These are phyloP conservation scores for Tauraco erythrolophus DNA, from an alignment of 2,113 vertebrate genomes.

Conservation along the genomic window DNA sequence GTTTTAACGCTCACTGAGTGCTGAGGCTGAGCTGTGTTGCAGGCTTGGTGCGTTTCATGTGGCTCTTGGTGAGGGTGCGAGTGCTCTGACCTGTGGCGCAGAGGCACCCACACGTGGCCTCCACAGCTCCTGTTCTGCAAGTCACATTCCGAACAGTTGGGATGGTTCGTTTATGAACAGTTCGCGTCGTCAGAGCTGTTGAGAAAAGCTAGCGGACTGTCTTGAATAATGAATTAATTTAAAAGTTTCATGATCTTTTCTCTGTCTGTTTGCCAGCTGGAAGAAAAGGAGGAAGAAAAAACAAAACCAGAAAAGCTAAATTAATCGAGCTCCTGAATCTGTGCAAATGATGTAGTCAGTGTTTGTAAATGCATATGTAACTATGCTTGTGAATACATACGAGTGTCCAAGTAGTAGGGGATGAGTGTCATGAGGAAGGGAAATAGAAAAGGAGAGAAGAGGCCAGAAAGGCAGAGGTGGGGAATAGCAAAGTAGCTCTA, in stretches of 20 bases:
- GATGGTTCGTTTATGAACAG: not conserved
- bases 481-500: not conserved
- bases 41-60: not conserved
- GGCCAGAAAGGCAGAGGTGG: not conserved
- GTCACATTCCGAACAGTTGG: not conserved
- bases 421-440: not conserved
- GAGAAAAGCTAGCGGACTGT: not conserved
- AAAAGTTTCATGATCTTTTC: constrained; percentile 28
- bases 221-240: constrained; percentile 24
- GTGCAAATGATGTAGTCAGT: not conserved
- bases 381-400: not conserved
- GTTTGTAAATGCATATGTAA: not conserved
- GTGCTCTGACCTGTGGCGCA: not conserved
- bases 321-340: not conserved
- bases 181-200: not conserved
- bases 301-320: not conserved
- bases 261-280: not conserved
- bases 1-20: not conserved
- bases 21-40: not conserved
- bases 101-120: not conserved
- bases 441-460: not conserved
- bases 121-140: not conserved
- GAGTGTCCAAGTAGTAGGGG: not conserved
- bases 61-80: not conserved
- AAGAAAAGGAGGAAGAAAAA: rapidly evolving